phyloP scores from a whole-genome alignment of 1,140 invertebrate genomes.

The Maniola jurtina region DNA sequence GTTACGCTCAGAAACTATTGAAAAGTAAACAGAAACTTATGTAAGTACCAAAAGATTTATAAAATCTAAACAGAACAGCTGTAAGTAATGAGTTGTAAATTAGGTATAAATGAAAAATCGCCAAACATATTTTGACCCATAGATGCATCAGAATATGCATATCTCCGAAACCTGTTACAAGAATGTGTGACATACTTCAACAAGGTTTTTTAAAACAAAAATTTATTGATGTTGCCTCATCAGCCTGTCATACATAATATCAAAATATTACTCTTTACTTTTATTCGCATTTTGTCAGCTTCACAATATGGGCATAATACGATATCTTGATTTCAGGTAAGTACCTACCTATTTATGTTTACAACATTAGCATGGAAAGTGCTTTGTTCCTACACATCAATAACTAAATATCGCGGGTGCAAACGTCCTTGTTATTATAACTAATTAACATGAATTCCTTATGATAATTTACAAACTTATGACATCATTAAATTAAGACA shows the following conservation, averaged over 20 bases:
- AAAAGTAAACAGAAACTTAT: no score
- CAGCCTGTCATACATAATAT: slow-evolving; percentile 38
- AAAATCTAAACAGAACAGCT: no score
- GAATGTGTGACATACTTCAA: slow-evolving; percentile 61
- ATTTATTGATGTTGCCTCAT: slow-evolving; percentile 57
- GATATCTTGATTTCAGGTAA: slow-evolving; percentile 1
- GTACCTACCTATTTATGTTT: not conserved
- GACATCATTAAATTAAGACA: no score
- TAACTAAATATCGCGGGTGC: not conserved
- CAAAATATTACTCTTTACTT: slow-evolving; percentile 42
- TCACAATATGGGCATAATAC: not conserved
- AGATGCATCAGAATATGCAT: slow-evolving; percentile 39
- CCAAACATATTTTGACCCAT: slow-evolving; percentile 10
- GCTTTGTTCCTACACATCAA: not conserved
- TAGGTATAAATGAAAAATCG: not conserved
- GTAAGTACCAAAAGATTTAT: no score
- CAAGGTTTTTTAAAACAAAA: slow-evolving; percentile 55
- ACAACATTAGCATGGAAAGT: not conserved
- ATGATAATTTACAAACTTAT: no score
- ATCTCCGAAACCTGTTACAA: slow-evolving; percentile 56
- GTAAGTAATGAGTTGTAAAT: no score
- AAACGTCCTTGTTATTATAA: no score
- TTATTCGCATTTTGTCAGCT: slow-evolving; percentile 26
- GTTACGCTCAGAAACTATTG: no score
- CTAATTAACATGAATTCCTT: no score